These are phyloP conservation scores for Anadara kagoshimensis DNA, from an alignment of 1,140 invertebrate species.

Conservation along the genomic window DNA sequence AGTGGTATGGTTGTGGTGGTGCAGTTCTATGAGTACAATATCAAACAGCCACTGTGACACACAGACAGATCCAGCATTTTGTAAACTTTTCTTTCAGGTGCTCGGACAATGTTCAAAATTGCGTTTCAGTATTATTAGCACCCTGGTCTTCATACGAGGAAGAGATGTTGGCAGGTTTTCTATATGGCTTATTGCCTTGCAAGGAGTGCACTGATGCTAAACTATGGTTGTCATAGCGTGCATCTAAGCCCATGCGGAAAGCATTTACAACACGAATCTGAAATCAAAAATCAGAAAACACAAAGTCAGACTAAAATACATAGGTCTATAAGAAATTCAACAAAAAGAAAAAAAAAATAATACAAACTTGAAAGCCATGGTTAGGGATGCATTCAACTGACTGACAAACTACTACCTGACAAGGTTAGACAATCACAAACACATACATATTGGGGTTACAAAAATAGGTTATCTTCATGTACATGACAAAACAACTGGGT, in stretches of 20 bases:
- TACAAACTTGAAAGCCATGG: too few species aligned
- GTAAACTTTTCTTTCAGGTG: too few species aligned
- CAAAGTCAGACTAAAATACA: constrained; percentile 31
- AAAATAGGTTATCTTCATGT: too few species aligned
- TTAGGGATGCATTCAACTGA: too few species aligned
- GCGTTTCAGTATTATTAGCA: constrained; percentile 24
- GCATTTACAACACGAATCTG: constrained; percentile 99
- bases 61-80: too few species aligned
- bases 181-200: constrained; percentile 46
- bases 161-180: constrained; percentile 31
- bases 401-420: too few species aligned
- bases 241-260: constrained; percentile 98
- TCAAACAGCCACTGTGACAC: too few species aligned
- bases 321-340: constrained; percentile 17
- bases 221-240: constrained; percentile 84
- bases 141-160: constrained; percentile 19
- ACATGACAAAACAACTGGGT: too few species aligned
- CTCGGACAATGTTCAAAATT: constrained; percentile 18
- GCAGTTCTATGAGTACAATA: too few species aligned
- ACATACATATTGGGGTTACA: too few species aligned
- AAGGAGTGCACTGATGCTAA: constrained; percentile 70
- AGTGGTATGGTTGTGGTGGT: too few species aligned
- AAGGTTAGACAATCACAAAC: too few species aligned
- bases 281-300: constrained; percentile 71
- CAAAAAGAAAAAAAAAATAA: constrained; percentile 13